Base-by-base conservation (phyloP, 2,888 invertebrate genomes). In the Drosophila crucigera region DNA sequence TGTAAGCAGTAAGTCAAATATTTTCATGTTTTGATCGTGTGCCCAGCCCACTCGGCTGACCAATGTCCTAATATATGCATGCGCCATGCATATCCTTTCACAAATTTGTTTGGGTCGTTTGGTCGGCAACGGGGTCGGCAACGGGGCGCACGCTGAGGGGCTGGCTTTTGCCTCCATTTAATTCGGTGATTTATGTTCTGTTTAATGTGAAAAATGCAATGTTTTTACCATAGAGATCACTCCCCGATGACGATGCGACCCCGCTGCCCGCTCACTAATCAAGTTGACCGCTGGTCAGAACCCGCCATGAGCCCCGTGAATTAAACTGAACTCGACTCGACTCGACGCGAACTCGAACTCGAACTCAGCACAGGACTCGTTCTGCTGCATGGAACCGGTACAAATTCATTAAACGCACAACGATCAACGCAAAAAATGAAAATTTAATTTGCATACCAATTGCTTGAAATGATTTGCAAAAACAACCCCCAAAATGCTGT, bases 211-310 rank as follows among this genome's bases (percentile, higher is more conserved):
- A 92, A 84, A 91, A 89, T 85, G 80, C 84, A 79, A 87, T 92
- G 91, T 91, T 91, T 92, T 92, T 89, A 90, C 91, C 91, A 91
- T 82, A 87, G 85, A 81, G 89, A 91, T 92, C 92, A 92, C 92
- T 92, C 92, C 92, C 92, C 81, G 65, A 41, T 55, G 78, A 75
- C 68, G 78, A 35, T 53, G 64, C 83, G 82, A 87, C 82, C 87
- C 78, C 69, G 81, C 52, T 63, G 71, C 68, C 68, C 77, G 69
- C 75, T 83, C 83, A 83, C 90, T 91, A 92, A 91, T 92, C 91
- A 87, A 81, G 82, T 89, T 91, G 91, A 91, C 92, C 92, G 91
- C 91, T 90, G 92, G 91, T 80, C 92, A 82, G 73, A 63, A 61
- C 56, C 61, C 73, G 11, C 61, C 67, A 19, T 37, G 37, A 39